Percentiles rank a stretch among this genome's conserved stretches.
Conservation (phyloP, 2,113 vertebrate genomes). For the Sturnus vulgaris region DNA sequence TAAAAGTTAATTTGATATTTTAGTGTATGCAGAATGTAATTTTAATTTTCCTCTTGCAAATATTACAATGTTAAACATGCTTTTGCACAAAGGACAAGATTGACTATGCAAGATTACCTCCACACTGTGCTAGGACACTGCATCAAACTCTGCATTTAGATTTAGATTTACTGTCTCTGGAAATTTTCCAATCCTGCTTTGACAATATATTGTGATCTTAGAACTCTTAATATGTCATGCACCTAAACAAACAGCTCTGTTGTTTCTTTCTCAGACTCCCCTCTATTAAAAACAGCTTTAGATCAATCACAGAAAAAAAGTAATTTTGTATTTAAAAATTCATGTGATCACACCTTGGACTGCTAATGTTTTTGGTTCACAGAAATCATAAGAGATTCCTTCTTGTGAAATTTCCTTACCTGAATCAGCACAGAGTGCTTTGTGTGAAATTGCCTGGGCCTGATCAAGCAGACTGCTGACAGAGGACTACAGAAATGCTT, state of each 20-base stretch:
- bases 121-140: not conserved
- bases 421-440: not conserved
- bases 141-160: not conserved
- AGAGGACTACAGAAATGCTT: not conserved
- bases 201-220: not conserved
- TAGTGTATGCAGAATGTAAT: not conserved
- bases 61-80: not conserved
- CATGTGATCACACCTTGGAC: fast-evolving
- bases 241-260: not conserved
- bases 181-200: not conserved
- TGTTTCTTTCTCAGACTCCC: not conserved
- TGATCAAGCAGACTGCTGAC: not conserved
- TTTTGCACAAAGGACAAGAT: not conserved
- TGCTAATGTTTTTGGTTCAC: not conserved
- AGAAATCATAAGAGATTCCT: not conserved
- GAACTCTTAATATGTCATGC: not conserved
- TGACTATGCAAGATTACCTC: not conserved
- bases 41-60: not conserved
- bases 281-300: not conserved
- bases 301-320: not conserved
- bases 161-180: not conserved
- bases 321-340: not conserved
- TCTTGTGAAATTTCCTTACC: not conserved
- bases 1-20: not conserved
- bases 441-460: not conserved